Conservation (phyloP, 2,888 invertebrate genomes). For the Idaea aversata region DNA sequence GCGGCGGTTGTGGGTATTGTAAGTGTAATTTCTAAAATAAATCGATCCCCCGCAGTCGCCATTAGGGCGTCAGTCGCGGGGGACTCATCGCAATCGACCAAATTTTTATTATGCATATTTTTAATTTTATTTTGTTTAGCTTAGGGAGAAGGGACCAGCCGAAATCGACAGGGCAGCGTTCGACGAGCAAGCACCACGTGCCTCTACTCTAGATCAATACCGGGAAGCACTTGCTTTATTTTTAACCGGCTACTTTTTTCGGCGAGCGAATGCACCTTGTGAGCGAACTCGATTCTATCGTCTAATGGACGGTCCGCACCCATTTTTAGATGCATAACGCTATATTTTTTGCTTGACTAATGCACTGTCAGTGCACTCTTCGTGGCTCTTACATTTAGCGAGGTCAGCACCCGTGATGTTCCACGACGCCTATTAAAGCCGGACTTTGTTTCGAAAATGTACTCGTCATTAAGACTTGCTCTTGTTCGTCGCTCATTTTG, state of each 20-base stretch:
- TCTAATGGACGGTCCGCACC: slow-evolving; percentile 29
- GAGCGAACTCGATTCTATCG: slow-evolving; percentile 15
- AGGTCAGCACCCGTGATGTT: not conserved
- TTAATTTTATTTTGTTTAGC: slow-evolving; percentile 70
- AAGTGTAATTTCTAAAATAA: slow-evolving; percentile 35
- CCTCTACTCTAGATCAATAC: slow-evolving; percentile 33
- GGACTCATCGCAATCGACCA: slow-evolving; percentile 66
- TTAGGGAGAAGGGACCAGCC: not conserved
- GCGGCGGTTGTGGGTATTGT: slow-evolving; percentile 8
- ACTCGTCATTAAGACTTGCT: not conserved
- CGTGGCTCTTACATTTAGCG: not conserved
- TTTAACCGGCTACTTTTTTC: slow-evolving; percentile 22
- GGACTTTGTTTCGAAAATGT: not conserved
- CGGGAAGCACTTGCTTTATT: slow-evolving; percentile 35
- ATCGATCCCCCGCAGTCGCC: slow-evolving; percentile 51
- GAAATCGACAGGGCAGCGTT: slow-evolving; percentile 34
- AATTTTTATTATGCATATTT: slow-evolving; percentile 76
- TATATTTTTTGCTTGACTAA: slow-evolving; percentile 30
- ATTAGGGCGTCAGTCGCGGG: slow-evolving; percentile 47
- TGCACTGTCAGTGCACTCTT: slow-evolving; percentile 27
- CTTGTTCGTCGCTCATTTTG: not conserved
- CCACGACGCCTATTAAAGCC: not conserved
- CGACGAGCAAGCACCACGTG: slow-evolving; percentile 36
- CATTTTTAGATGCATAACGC: slow-evolving; percentile 26
- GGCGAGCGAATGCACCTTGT: slow-evolving; percentile 16